phyloP scores from a whole-genome alignment of 1,140 invertebrate genomes.

The Neomicropteryx cornuta region DNA sequence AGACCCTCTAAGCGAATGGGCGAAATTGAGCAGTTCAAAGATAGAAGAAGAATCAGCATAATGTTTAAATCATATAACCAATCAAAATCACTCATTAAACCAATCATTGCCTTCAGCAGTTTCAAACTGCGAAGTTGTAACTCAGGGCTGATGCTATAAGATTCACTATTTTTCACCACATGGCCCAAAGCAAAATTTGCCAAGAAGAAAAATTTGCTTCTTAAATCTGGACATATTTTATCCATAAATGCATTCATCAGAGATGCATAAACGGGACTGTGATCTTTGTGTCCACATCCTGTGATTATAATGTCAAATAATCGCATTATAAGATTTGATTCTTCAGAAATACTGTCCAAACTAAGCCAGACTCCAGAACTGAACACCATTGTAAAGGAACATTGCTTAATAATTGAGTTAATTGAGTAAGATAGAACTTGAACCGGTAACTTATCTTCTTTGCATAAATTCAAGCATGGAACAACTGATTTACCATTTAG shows the following conservation, averaged over 20 bases:
- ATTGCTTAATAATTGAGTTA: conserved; percentile 26
- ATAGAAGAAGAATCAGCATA: conserved; percentile 30
- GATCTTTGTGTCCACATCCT: conserved; percentile 24
- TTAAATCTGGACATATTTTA: conserved; percentile 25
- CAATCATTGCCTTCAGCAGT: conserved; percentile 23
- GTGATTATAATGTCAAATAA: conserved; percentile 30
- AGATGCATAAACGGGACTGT: conserved; percentile 24
- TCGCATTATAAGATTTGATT: conserved; percentile 23
- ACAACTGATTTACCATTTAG: no score
- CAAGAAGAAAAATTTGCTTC: conserved; percentile 38
- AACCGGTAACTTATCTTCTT: conserved; percentile 28
- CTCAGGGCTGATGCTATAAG: conserved; percentile 27
- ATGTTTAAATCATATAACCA: conserved; percentile 35
- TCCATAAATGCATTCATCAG: conserved; percentile 28
- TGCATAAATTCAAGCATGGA: no score
- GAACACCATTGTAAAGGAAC: no score
- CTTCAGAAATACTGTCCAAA: conserved; percentile 14
- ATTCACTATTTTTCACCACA: conserved; percentile 25
- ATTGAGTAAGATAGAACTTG: conserved; percentile 31
- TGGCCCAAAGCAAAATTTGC: conserved; percentile 35
- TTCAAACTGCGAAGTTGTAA: conserved; percentile 29
- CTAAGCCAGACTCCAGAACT: no score
- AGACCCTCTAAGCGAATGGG: no score
- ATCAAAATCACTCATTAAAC: conserved; percentile 18
- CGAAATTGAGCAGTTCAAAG: no score